A percentile compares a stretch with the other conserved stretches of the same genome.
These are phyloP conservation scores for Drosophila nigritarsus DNA, from an alignment of 2,888 invertebrate genomes.

Conservation along the genomic window DNA sequence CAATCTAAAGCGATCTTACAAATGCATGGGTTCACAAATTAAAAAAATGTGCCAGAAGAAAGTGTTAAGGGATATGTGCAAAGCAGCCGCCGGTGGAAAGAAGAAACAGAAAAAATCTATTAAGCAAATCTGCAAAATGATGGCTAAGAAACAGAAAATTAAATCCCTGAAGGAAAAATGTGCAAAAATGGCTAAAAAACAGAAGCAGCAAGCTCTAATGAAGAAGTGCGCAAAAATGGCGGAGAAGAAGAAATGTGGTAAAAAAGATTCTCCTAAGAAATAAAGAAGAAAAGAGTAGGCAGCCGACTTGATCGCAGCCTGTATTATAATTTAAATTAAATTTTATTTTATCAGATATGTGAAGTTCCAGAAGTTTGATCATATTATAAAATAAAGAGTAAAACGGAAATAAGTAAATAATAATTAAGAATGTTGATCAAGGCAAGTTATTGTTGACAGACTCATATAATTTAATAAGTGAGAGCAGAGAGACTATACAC, in stretches of 20 bases:
- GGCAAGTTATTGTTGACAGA: too few relatives aligned
- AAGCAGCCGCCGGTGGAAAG: background rate
- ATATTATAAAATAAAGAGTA: background rate
- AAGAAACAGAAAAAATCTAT: background rate
- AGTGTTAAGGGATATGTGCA: constrained; percentile 26
- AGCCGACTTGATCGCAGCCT: background rate
- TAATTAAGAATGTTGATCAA: too few relatives aligned
- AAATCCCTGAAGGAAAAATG: background rate
- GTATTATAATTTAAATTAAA: background rate
- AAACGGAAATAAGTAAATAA: background rate
- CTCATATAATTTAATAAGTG: too few relatives aligned
- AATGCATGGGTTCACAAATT: constrained; percentile 24
- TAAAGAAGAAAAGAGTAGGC: background rate
- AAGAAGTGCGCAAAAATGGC: constrained; percentile 1
- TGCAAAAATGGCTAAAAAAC: background rate
- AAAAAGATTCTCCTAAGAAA: background rate
- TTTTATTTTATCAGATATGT: background rate
- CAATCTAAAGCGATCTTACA: constrained; percentile 1
- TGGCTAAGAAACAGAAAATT: background rate
- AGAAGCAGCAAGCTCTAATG: background rate
- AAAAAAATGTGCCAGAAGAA: constrained; percentile 12
- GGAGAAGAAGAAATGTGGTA: background rate
- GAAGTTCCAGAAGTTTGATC: background rate
- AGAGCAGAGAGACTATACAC: too few relatives aligned
- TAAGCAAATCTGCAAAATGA: background rate